phyloP scores from a whole-genome alignment of 2,888 invertebrate species.

The Auanema freiburgensis region DNA sequence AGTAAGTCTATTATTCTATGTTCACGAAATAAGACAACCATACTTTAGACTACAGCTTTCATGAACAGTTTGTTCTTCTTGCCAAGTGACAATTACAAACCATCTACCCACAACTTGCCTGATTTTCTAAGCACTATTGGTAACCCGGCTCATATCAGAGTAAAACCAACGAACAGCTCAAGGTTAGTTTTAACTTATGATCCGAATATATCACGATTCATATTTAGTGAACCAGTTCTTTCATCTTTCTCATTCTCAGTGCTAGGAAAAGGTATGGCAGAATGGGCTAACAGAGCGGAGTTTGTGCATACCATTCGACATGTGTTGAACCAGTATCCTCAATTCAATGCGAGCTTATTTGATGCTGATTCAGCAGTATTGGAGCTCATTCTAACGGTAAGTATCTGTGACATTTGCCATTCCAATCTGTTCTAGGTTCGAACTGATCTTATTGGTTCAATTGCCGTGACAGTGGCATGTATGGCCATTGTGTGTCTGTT shows the following conservation, averaged over 20 bases:
- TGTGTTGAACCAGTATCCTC: constrained; percentile 31
- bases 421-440: constrained; percentile 25
- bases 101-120: too few relatives aligned
- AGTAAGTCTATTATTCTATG: too few relatives aligned
- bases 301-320: constrained; percentile 34
- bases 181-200: too few relatives aligned
- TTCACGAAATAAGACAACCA: too few relatives aligned
- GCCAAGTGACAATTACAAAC: not conserved
- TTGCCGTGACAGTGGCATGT: constrained; percentile 58
- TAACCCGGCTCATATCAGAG: too few relatives aligned
- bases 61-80: not conserved
- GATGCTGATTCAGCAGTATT: constrained; percentile 60
- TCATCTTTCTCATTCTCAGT: constrained; percentile 54
- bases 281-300: constrained; percentile 59
- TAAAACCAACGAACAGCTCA: not conserved
- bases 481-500: constrained; percentile 60
- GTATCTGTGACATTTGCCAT: constrained; percentile 4
- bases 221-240: constrained; percentile 23
- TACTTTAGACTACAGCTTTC: not conserved
- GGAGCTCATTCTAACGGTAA: constrained; percentile 51
- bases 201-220: too few relatives aligned
- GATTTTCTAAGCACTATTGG: too few relatives aligned
- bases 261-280: constrained; percentile 57
- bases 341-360: constrained; percentile 59
- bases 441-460: constrained; percentile 46